Percentiles rank a stretch among this genome's conserved stretches.
Conservation (phyloP, 2,888 invertebrate species). For the Cotesia congregata region DNA sequence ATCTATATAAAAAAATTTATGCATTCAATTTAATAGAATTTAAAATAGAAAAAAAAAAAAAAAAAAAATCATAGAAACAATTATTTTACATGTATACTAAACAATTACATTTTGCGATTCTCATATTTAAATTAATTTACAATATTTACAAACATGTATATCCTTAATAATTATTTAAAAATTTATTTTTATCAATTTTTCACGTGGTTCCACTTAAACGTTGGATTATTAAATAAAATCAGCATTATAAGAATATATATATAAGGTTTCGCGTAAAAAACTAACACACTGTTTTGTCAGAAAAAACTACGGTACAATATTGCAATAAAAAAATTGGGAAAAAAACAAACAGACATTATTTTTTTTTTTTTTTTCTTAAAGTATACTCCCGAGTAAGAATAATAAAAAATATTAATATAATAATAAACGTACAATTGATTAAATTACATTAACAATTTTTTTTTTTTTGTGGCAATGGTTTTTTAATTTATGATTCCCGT, state of each 20-base stretch:
- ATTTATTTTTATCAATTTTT: conserved; percentile 3
- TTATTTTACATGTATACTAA: conserved; percentile 29
- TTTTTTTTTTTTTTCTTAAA: conserved; percentile 5
- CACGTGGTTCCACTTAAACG: background rate
- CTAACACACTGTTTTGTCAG: conserved; percentile 61
- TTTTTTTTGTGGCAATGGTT: conserved; percentile 30
- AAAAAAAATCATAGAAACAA: too few relatives aligned
- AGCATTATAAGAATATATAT: conserved; percentile 62
- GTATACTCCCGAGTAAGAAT: conserved; percentile 24
- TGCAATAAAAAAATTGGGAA: conserved; percentile 45
- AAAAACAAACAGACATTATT: conserved; percentile 10
- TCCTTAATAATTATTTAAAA: conserved; percentile 17
- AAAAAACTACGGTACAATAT: conserved; percentile 45
- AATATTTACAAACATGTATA: conserved; percentile 54
- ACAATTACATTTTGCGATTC: conserved; percentile 21
- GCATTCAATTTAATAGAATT: conserved; percentile 52
- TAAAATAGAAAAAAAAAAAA: conserved; percentile 55
- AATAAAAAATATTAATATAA: conserved; percentile 23
- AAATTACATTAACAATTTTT: background rate
- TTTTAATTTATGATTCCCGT: conserved; percentile 24
- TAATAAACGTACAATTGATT: conserved; percentile 18
- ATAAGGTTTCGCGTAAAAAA: conserved; percentile 64
- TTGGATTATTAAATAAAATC: background rate
- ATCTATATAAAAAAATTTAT: conserved; percentile 29
- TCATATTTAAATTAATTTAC: conserved; percentile 30